Percentiles rank a stretch among this genome's conserved stretches.
phyloP scores from a whole-genome alignment of 1,140 invertebrate genomes.

The Philotrypesis tridentata region DNA sequence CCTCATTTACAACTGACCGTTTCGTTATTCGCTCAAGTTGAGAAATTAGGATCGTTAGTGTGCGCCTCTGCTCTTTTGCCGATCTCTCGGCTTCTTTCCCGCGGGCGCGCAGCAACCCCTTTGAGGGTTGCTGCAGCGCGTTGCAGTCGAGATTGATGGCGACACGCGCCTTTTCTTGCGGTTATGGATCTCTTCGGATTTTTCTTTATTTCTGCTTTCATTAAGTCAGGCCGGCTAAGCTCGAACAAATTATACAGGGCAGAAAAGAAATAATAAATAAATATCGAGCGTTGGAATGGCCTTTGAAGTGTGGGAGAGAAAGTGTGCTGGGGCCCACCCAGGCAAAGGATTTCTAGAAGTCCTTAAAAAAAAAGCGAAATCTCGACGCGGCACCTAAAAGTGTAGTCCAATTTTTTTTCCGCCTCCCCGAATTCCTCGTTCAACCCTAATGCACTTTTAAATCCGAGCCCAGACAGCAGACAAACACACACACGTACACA shows the following conservation, averaged over 20 bases:
- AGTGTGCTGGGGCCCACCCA: not conserved
- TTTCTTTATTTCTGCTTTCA: not conserved
- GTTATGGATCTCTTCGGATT: not conserved
- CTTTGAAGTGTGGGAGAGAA: not conserved
- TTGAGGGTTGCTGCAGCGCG: too few relatives aligned
- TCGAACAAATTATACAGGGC: too few relatives aligned
- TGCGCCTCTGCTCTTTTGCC: not conserved
- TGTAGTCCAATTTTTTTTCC: conserved; percentile 26
- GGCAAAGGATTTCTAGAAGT: not conserved
- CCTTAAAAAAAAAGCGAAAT: conserved; percentile 15
- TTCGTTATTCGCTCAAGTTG: conserved; percentile 46
- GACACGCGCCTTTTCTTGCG: not conserved
- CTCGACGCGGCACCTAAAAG: too few relatives aligned
- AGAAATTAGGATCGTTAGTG: conserved; percentile 26
- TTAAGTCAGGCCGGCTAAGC: too few relatives aligned
- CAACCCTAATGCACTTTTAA: conserved; percentile 22
- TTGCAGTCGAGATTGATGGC: not conserved
- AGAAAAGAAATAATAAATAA: too few relatives aligned
- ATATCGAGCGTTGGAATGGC: not conserved
- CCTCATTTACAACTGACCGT: conserved; percentile 50
- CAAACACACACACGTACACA: too few relatives aligned
- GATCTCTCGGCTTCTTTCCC: too few relatives aligned
- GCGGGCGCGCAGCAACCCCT: not conserved
- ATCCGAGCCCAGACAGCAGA: not conserved
- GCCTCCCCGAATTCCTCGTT: not conserved